Conservation (phyloP, 1,140 invertebrate genomes). For the Hyposmocoma kahamanoa region DNA sequence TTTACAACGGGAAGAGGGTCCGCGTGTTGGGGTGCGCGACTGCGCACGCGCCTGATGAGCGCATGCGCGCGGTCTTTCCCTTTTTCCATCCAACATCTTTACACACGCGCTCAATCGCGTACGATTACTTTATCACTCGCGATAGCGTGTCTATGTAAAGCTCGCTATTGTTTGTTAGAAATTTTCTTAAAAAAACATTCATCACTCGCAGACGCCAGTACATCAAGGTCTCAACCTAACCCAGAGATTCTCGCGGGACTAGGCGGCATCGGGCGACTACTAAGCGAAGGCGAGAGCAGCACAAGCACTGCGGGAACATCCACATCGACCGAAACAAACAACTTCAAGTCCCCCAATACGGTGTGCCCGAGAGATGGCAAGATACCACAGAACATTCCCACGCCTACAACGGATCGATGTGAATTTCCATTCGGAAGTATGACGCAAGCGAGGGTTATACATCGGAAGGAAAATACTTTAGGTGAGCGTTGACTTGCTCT, state of each 20-base stretch:
- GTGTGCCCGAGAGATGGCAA: slow-evolving; percentile 86
- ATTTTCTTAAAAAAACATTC: too few species aligned
- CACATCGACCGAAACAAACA: slow-evolving; percentile 28
- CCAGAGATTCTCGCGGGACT: slow-evolving; percentile 50
- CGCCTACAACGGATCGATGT: slow-evolving; percentile 65
- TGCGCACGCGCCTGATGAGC: too few species aligned
- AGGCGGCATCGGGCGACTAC: slow-evolving; percentile 52
- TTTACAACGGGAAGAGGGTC: too few species aligned
- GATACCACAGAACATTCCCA: slow-evolving; percentile 73
- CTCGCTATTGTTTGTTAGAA: too few species aligned
- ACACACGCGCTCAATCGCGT: too few species aligned
- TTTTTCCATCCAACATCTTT: too few species aligned
- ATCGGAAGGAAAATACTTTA: slow-evolving; percentile 72
- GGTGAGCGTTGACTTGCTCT: slow-evolving; percentile 39
- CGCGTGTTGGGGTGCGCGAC: too few species aligned
- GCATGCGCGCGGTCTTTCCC: too few species aligned
- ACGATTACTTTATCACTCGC: too few species aligned
- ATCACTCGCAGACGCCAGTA: slow-evolving; percentile 38
- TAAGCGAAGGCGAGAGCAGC: slow-evolving; percentile 42
- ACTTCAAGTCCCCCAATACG: slow-evolving; percentile 87
- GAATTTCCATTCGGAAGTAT: slow-evolving; percentile 92
- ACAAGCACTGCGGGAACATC: slow-evolving; percentile 26
- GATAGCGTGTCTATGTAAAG: too few species aligned
- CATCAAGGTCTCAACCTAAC: slow-evolving; percentile 42
- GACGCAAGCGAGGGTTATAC: slow-evolving; percentile 84